Base-by-base conservation (phyloP, 2,113 vertebrate species). In the Diadophis punctatus region DNA sequence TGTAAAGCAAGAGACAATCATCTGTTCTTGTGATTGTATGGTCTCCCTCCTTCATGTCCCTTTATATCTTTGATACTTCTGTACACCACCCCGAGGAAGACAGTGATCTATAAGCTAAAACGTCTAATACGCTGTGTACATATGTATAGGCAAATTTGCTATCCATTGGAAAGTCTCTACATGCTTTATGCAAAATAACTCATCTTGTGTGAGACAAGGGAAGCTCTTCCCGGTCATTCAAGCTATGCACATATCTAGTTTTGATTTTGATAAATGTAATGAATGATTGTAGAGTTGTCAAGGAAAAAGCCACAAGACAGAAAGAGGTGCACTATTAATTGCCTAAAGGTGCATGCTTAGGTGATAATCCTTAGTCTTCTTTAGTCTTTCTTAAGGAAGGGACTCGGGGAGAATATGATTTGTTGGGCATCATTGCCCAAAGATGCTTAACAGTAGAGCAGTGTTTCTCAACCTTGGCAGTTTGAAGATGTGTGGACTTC, bases 91-190 rank as follows among this genome's bases (percentile, higher is more conserved):
- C 94, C 94, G 95, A 97, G 95, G 95, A 93, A 96, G 93, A 39
- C 91, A 93, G 96, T 51, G 93, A 96, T 87, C 95, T 97, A 97
- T 96, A 96, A 90, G 97, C 97, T 96, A 96, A 96, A 95, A 96
- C 95, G 16, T 88, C 94, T 96, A 96, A 95, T 95, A 94, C 95
- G 94, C 94, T 87, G 95, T 97, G 96, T 97, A 96, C 95, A 95
- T 96, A 96, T 96, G 96, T 96, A 96, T 88, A 94, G 96, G 95
- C 91, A 84, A 88, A 95, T 93, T 84, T 92, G 90, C 94, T 58
- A 53, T 93, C 92, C 22, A 92, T 22, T 11, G 4, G 68, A 11
- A 3, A 92, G 95, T 80, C 93, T 90, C 91, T 91, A 34, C 46
- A 30, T 27, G 60, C 3, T 58, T 80, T 25, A 0, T 5, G 4